Evolutionary conservation across 2,888 invertebrate genomes (phyloP).

Genomic region (Ethmia dodecea): DNA sequence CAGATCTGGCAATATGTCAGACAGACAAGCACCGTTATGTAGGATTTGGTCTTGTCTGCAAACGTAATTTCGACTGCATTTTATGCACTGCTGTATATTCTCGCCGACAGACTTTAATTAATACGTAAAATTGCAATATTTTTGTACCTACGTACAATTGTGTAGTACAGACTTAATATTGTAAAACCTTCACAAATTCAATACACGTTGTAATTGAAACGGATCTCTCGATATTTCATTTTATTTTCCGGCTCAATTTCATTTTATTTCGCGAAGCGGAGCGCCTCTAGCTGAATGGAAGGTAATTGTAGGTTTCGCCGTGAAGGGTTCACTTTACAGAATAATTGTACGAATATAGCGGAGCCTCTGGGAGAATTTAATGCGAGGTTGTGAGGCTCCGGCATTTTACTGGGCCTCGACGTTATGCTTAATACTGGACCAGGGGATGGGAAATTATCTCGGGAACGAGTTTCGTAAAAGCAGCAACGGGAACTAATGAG

Average conservation of each 20-base stretch:
- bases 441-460: slow-evolving; percentile 67
- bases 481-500: slow-evolving; percentile 68
- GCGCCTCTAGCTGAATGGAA: slow-evolving; percentile 62
- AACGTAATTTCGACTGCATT: slow-evolving; percentile 32
- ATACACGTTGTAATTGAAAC: slow-evolving; percentile 48
- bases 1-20: slow-evolving; percentile 16
- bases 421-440: slow-evolving; percentile 63
- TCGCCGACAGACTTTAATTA: slow-evolving; percentile 43
- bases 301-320: slow-evolving; percentile 70
- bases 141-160: no score
- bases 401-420: slow-evolving; percentile 53
- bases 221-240: slow-evolving; percentile 64
- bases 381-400: slow-evolving; percentile 57
- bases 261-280: slow-evolving; percentile 55
- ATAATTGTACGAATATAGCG: slow-evolving; percentile 71
- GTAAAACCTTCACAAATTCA: slow-evolving; percentile 9
- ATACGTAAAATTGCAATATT: slow-evolving; percentile 34
- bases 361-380: slow-evolving; percentile 70
- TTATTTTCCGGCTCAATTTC: slow-evolving; percentile 67
- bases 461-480: slow-evolving; percentile 69
- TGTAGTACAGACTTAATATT: no score
- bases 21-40: slow-evolving; percentile 5
- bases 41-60: slow-evolving; percentile 5
- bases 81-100: slow-evolving; percentile 23
- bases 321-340: slow-evolving; percentile 71